Evolutionary conservation across 2,113 vertebrate genomes (phyloP), one percentile per base, ranked within the genome.

Genomic region (Pollachius pollachius): DNA sequence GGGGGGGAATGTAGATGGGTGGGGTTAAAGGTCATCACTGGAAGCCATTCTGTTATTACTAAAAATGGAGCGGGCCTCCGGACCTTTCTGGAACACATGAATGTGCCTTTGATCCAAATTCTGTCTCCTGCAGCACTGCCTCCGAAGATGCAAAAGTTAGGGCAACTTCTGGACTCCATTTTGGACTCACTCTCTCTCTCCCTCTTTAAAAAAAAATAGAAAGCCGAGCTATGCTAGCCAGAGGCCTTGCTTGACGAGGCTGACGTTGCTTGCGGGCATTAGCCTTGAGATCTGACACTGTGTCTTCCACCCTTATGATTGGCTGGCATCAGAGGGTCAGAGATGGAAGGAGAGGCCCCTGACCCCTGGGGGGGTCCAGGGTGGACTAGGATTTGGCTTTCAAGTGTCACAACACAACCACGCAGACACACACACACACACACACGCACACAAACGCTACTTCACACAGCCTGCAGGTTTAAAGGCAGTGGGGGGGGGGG

Each of bases 1-100:
- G 30, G 70, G 70, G 74, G 16, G 57, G 64, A 60, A 30, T 59
- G 77, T 72, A 65, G 66, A 70, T 66, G 56, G 30, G 21, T 61
- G 64, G 23, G 30, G 30, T 34, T 15, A 64, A 72, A 75, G 83
- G 81, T 87, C 80, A 87, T 71, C 15, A 64, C 82, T 52, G 79
- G 83, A 86, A 85, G 80, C 62, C 17, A 84, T 85, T 85, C 78
- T 87, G 81, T 85, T 90, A 87, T 90, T 87, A 87, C 81, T 87
- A 80, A 88, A 88, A 89, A 86, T 77, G 61, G 57, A 81, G 79
- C 76, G n/a, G 76, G 69, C 79, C 81, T 72, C 68, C 75, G 65
- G 78, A 87, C 79, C 80, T 70, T 77, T 82, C 62, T 57, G 71
- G 77, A 83, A 83, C 64, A 75, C 66, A 27, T 56, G 65, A 85